Evolutionary conservation across 2,888 invertebrate genomes (phyloP).

Genomic region (Apocheima hispidaria): DNA sequence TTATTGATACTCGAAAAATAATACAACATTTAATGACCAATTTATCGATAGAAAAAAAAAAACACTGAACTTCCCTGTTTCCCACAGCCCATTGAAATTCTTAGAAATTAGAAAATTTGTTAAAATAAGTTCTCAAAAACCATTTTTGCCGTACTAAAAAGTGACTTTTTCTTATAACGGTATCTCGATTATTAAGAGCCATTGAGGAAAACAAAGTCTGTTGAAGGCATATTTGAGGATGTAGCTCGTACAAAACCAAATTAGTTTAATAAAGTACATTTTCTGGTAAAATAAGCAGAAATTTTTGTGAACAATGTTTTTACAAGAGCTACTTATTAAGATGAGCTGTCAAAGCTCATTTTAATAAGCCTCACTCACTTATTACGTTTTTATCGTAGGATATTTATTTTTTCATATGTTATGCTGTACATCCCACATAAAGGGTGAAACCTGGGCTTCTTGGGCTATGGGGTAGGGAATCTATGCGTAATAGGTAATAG

Average conservation of each 20-base stretch:
- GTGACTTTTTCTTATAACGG: constrained; percentile 45
- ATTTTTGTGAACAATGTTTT: constrained; percentile 31
- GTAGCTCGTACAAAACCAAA: constrained; percentile 50
- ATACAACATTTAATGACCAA: constrained; percentile 1
- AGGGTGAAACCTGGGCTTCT: too few relatives aligned
- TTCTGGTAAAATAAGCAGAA: constrained; percentile 42
- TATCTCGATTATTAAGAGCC: constrained; percentile 55
- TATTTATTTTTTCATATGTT: background rate
- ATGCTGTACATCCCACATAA: too few relatives aligned
- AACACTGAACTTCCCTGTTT: constrained; percentile 34
- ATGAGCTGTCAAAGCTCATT: constrained; percentile 25
- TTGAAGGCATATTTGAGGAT: constrained; percentile 47
- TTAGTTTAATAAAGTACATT: constrained; percentile 52
- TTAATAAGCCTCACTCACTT: too few relatives aligned
- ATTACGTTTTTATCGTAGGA: background rate
- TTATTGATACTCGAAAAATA: background rate
- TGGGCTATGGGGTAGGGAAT: too few relatives aligned
- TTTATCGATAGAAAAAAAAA: constrained; percentile 2
- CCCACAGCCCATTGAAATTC: constrained; percentile 30
- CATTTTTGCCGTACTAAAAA: constrained; percentile 46
- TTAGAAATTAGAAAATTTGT: constrained; percentile 53
- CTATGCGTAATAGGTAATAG: too few relatives aligned
- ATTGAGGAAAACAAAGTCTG: constrained; percentile 54
- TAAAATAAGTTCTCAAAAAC: constrained; percentile 52
- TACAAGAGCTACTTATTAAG: constrained; percentile 21